Conservation (phyloP, 53 echinoderm and acorn worm species). For the Glandiceps talaboti region DNA sequence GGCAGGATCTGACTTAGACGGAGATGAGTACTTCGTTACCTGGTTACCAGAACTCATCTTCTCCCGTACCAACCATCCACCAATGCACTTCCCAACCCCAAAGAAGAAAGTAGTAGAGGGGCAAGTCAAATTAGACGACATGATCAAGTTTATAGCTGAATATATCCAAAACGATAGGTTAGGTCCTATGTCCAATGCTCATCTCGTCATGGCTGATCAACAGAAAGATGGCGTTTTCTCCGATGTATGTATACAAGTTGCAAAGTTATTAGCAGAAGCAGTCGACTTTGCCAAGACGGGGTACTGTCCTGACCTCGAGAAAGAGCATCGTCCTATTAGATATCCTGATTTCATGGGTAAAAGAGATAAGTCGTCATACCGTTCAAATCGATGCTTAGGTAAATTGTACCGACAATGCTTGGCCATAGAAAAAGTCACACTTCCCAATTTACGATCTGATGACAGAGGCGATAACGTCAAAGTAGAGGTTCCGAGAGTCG, state of each 20-base stretch:
- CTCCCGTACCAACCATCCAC: background rate
- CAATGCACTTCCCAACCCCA: slow-evolving; percentile 11
- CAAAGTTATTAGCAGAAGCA: slow-evolving; percentile 3
- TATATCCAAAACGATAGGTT: slow-evolving; percentile 16
- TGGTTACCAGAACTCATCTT: slow-evolving; percentile 9
- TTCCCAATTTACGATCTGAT: background rate
- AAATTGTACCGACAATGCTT: background rate
- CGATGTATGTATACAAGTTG: slow-evolving; percentile 1
- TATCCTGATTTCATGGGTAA: slow-evolving; percentile 20
- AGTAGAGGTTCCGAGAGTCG: background rate
- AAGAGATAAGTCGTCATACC: slow-evolving; percentile 5
- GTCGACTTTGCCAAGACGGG: slow-evolving; percentile 16
- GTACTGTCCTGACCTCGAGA: slow-evolving; percentile 3
- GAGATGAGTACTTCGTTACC: slow-evolving; percentile 18
- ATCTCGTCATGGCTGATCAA: slow-evolving; percentile 5
- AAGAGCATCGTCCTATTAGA: slow-evolving; percentile 2
- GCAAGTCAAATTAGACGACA: background rate
- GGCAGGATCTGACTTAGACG: slow-evolving; percentile 17
- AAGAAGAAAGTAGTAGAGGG: background rate
- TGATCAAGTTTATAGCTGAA: slow-evolving; percentile 14
- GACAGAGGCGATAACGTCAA: background rate
- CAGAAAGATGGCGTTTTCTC: slow-evolving; percentile 2
- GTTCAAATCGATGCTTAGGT: slow-evolving; percentile 1
- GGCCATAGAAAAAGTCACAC: background rate
- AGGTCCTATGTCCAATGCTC: slow-evolving; percentile 13